Base-by-base conservation (phyloP, 2,888 invertebrate species). In the Drosophila subsilvestris region DNA sequence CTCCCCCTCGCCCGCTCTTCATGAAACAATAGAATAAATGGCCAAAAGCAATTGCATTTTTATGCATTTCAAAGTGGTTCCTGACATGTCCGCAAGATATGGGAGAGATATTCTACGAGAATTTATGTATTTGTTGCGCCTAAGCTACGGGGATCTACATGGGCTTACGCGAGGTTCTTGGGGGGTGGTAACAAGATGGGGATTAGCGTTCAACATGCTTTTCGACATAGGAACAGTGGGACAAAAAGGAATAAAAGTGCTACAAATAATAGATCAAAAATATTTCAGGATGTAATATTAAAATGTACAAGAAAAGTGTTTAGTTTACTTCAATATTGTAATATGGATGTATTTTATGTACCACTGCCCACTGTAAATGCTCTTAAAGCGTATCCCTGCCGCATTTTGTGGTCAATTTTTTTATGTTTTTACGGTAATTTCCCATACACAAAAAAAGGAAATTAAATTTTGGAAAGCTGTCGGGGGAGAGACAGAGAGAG, bases 1-100 rank as follows among this genome's bases (percentile, higher is more conserved):
- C 10, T 37, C 25, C 37, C 32, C 44, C 4, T 47, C 48, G 54
- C 6, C 17, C 43, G n/a, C 20, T 6, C 42, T 20, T 32, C 27
- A 14, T 49, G 57, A 25, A 45, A 61, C 27, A 45, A 48, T 49
- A n/a, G 22, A 48, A 43, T 55, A 72, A 73, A 60, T 65, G 65
- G 57, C 49, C 65, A 44, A 60, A 61, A 75, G 66, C 75, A 86
- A 79, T 84, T 84, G 86, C 80, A 79, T 74, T 84, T 86, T 84
- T 76, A 81, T 81, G 75, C 68, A 73, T 74, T 79, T 74, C 78
- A 65, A 86, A 85, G 84, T 86, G 86, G 86, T 86, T 79, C 59
- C 62, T 49, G 86, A 75, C 85, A 78, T 83, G 79, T 79, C 55
- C 14, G 20, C 60, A 68, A 76, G 80, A 79, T 56, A 49, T 49